These are phyloP conservation scores for Calliphora vicina DNA, from an alignment of 1,140 invertebrate species.

Conservation along the genomic window DNA sequence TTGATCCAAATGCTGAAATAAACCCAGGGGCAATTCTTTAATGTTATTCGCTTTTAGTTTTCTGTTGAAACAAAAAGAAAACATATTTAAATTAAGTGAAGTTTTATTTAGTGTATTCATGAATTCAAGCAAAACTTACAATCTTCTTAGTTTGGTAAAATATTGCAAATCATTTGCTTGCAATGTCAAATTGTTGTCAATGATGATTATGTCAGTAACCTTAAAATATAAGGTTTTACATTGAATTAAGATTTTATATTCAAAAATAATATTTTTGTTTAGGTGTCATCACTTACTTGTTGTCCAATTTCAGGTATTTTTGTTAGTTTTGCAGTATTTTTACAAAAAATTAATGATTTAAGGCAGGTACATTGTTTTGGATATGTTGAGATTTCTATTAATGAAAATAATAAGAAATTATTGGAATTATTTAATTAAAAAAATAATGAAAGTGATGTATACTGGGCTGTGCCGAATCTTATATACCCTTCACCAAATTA, in stretches of 20 bases:
- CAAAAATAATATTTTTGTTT: neutral
- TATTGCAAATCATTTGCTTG: constrained; percentile 46
- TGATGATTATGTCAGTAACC: constrained; percentile 53
- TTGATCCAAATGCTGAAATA: constrained; percentile 47
- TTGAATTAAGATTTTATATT: neutral
- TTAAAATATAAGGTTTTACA: constrained; percentile 33
- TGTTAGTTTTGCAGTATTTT: constrained; percentile 46
- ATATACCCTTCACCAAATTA: no score
- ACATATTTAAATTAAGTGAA: neutral
- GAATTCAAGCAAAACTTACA: constrained; percentile 49
- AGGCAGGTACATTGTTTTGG: constrained; percentile 51
- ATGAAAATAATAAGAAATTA: neutral
- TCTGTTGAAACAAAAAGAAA: constrained; percentile 40
- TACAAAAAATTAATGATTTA: constrained; percentile 53
- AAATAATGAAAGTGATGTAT: no score
- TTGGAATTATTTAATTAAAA: neutral
- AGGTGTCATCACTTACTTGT: constrained; percentile 42
- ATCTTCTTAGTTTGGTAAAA: constrained; percentile 48
- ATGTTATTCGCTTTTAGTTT: constrained; percentile 59
- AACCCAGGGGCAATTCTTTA: constrained; percentile 54
- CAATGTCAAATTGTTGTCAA: constrained; percentile 52
- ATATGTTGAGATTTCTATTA: constrained; percentile 56
- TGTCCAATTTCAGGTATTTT: constrained; percentile 48
- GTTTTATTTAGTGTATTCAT: neutral
- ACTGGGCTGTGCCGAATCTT: no score